Evolutionary conservation across 2,888 invertebrate genomes (phyloP), one percentile per base, ranked within the genome.

Genomic region (Heliconius cydno): DNA sequence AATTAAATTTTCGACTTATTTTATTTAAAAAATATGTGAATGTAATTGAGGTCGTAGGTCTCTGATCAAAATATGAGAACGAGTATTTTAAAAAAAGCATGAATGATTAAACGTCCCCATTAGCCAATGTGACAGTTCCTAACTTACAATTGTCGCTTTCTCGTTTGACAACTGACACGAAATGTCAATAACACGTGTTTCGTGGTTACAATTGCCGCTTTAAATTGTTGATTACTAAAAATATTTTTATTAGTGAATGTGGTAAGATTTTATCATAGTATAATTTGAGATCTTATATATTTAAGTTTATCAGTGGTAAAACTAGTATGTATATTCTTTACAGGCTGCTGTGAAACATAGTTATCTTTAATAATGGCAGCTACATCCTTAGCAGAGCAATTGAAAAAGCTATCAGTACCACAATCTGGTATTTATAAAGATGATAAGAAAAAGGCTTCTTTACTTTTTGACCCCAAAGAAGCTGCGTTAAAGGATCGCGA

Each of bases 391-490:
- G 97, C 97, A 73, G 96, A 97, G 84, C 98, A 98, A 92, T 93
- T 98, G 60, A 95, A 96, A 86, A 97, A 96, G 81, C 95, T 98
- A 78, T 96, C 96, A 67, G 96, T 96, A 3, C 98, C 98, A 0
- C 98, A 98, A 90, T 97, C 98, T 1, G 91, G 96, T 4, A 88
- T 96, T 7, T 92, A 97, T 57, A 91, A 95, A 76, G 96, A 97
- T 86, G 96, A 96, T 79, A 97, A 96, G 85, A 97, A 96, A 85
- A 96, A 96, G 72, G 96, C 97, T 19, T 99, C 99, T 0, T 96
- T 99, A 84, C 92, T 99, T 2, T 99, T 99, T 90, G 97, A 98
- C 87, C 96, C 97, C 0, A 97, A 97, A 88, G 98, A 99, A 91
- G 99, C 99, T 0, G 98, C 98, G 0, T 96, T 96, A 67, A 96